Percentiles rank a stretch among this genome's conserved stretches.
These are phyloP conservation scores for Pararge aegeria DNA, from an alignment of 1,140 invertebrate species.

Conservation along the genomic window DNA sequence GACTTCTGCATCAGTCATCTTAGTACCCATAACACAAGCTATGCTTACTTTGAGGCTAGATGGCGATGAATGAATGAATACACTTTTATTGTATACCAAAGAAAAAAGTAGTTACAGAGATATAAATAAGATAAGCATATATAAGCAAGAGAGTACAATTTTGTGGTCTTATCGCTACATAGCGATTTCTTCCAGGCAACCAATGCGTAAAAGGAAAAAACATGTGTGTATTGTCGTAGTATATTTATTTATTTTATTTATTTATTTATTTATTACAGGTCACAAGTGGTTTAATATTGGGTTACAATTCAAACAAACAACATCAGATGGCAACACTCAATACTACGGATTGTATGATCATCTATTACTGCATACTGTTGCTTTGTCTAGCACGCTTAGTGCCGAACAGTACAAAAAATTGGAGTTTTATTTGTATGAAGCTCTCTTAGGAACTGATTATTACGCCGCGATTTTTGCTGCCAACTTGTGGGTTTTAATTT, in stretches of 20 bases:
- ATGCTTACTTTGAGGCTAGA: too few species aligned
- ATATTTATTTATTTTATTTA: not conserved
- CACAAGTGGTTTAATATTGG: constrained; percentile 51
- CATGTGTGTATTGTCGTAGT: not conserved
- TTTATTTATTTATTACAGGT: constrained; percentile 32
- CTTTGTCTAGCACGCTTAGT: constrained; percentile 32
- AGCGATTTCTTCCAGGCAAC: too few species aligned
- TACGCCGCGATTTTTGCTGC: constrained; percentile 48
- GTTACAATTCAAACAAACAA: constrained; percentile 29
- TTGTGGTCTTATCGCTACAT: too few species aligned
- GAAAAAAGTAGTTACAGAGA: too few species aligned
- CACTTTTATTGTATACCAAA: too few species aligned
- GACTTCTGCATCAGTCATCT: too few species aligned
- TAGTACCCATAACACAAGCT: too few species aligned
- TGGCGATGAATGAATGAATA: too few species aligned
- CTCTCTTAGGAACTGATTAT: constrained; percentile 41
- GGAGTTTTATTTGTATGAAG: constrained; percentile 42
- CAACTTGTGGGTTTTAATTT: constrained; percentile 48
- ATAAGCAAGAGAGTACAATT: too few species aligned
- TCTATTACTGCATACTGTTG: constrained; percentile 37
- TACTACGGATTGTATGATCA: constrained; percentile 46
- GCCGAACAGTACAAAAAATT: constrained; percentile 36
- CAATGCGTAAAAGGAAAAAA: too few species aligned
- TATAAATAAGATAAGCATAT: too few species aligned
- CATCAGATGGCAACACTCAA: constrained; percentile 3